phyloP scores from a whole-genome alignment of 2,113 vertebrate genomes.

The Zapornia atra region DNA sequence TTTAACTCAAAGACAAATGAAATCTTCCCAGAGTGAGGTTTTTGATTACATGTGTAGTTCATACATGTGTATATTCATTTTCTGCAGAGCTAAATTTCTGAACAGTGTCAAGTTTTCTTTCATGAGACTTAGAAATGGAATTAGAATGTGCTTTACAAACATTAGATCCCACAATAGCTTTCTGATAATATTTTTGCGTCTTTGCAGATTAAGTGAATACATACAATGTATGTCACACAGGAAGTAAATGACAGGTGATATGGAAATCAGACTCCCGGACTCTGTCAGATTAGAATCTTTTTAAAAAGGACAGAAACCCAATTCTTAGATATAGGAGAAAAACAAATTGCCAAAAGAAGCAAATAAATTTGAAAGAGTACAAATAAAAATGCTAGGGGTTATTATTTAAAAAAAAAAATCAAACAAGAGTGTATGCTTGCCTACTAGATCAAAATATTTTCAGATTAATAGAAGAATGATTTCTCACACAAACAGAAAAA shows the following conservation, averaged over 20 bases:
- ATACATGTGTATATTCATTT: not conserved
- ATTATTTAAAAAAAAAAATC: not conserved
- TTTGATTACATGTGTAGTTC: not conserved
- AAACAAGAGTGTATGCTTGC: not conserved
- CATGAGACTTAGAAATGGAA: not conserved
- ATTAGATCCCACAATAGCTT: not conserved
- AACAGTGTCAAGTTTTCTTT: not conserved
- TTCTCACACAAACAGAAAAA: not conserved
- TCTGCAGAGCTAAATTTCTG: not conserved
- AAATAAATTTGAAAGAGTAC: not conserved
- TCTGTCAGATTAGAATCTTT: constrained; percentile 29
- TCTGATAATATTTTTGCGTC: not conserved
- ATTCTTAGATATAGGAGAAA: not conserved
- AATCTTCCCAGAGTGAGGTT: not conserved
- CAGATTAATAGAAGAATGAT: not conserved
- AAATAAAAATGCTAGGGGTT: not conserved
- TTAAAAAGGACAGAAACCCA: not conserved
- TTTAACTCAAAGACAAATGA: not conserved
- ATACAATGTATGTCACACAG: not conserved
- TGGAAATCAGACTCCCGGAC: not conserved
- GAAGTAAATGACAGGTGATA: not conserved
- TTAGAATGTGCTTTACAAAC: not conserved
- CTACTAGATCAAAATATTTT: constrained; percentile 16
- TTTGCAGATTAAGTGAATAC: not conserved
- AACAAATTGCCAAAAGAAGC: constrained; percentile 14